phyloP scores from a whole-genome alignment of 1,140 invertebrate genomes.

The Habropoda laboriosa region DNA sequence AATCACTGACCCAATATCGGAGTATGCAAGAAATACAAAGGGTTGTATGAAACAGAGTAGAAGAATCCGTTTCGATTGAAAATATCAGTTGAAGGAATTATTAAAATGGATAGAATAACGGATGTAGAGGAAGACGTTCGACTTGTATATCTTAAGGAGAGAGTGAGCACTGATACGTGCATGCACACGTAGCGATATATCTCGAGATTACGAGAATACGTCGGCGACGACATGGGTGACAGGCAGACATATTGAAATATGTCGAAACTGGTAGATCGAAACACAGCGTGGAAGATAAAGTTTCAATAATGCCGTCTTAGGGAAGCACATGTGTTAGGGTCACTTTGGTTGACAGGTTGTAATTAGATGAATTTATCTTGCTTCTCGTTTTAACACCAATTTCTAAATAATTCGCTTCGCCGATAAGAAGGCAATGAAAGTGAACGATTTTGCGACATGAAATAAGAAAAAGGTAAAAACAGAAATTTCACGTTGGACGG shows the following conservation, averaged over 20 bases:
- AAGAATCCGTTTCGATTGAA: slow-evolving; percentile 17
- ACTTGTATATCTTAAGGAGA: slow-evolving; percentile 42
- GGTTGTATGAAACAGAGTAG: neutral
- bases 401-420: too few species aligned
- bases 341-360: too few species aligned
- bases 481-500: too few species aligned
- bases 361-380: neutral
- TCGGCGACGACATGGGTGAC: slow-evolving; percentile 48
- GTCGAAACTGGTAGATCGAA: slow-evolving; percentile 47
- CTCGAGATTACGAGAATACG: slow-evolving; percentile 63
- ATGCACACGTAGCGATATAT: slow-evolving; percentile 58
- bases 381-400: too few species aligned
- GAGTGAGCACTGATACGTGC: slow-evolving; percentile 37
- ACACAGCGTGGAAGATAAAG: slow-evolving; percentile 29
- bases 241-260: slow-evolving; percentile 58
- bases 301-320: slow-evolving; percentile 55
- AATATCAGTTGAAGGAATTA: slow-evolving; percentile 44
- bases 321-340: neutral
- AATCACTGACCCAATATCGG: neutral
- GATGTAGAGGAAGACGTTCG: slow-evolving; percentile 31
- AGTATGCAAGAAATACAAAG: neutral
- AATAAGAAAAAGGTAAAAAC: too few species aligned
- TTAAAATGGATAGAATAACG: slow-evolving; percentile 53
- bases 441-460: too few species aligned
- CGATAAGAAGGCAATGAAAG: too few species aligned